Conservation (phyloP, 1,140 invertebrate species). For the Melitaea cinxia region DNA sequence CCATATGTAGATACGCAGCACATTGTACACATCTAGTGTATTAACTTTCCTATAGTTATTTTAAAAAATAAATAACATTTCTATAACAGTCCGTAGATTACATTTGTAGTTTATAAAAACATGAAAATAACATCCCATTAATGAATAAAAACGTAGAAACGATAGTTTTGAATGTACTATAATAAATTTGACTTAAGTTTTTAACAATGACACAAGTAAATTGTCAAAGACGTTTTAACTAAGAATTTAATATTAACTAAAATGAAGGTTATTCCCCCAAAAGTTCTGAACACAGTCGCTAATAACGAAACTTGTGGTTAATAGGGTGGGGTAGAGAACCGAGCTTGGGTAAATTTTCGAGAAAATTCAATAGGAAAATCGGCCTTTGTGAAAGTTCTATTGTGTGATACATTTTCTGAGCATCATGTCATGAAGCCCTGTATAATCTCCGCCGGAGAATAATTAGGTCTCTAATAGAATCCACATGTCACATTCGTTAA, state of each 20-base stretch:
- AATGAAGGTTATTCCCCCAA: slow-evolving; percentile 72
- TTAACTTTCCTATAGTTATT: too few relatives aligned
- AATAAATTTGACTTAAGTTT: slow-evolving; percentile 5
- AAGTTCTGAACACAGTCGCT: slow-evolving; percentile 71
- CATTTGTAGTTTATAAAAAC: too few relatives aligned
- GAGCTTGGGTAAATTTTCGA: slow-evolving; percentile 57
- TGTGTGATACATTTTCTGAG: slow-evolving; percentile 48
- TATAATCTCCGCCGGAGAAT: slow-evolving; percentile 26
- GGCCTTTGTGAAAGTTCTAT: slow-evolving; percentile 72
- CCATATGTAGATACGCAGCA: too few relatives aligned
- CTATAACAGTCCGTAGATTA: too few relatives aligned
- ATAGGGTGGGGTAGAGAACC: slow-evolving; percentile 44
- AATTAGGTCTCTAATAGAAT: slow-evolving; percentile 27
- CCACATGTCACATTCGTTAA: slow-evolving; percentile 2
- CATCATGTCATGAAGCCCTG: slow-evolving; percentile 35
- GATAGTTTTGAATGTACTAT: background rate
- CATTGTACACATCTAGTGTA: too few relatives aligned
- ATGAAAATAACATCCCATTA: background rate
- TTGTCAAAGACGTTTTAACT: slow-evolving; percentile 32
- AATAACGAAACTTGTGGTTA: slow-evolving; percentile 77
- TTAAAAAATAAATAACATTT: too few relatives aligned
- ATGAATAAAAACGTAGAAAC: background rate
- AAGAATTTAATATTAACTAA: slow-evolving; percentile 74
- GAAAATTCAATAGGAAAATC: slow-evolving; percentile 77
- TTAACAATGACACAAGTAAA: slow-evolving; percentile 14